Evolutionary conservation across 2,113 vertebrate genomes (phyloP), one percentile per base, ranked within the genome.

Genomic region (Neolamprologus brichardi): DNA sequence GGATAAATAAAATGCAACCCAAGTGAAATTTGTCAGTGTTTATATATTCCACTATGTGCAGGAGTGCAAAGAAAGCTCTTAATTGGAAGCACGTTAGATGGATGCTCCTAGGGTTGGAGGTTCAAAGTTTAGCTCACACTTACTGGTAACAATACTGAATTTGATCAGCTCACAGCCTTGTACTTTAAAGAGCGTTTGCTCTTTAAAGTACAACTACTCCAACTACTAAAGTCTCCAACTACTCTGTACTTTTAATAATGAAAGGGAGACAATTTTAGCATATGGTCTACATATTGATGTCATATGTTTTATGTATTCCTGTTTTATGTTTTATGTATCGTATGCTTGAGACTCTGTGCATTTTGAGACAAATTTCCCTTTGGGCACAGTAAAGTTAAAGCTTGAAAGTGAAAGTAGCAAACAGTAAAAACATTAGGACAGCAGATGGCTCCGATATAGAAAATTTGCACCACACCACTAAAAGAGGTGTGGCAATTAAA

Each of bases 1-100:
- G 89, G 85, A 92, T 92, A 84, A 91, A 94, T 92, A 93, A 93
- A 94, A 90, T 87, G 87, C 87, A 89, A 92, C 78, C 80, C 53
- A 84, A 89, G 90, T 84, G 60, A 84, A 93, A 93, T 93, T 81
- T 86, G 82, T 87, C 87, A 39, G 86, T 84, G 88, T 93, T 91
- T 91, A 86, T 89, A 62, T 81, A 88, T 87, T 87, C 60, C 28
- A 84, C 88, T 70, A 62, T 82, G 58, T 84, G 82, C 89, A 88
- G 82, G 83, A 60, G 17, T 92, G 90, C 90, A 89, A 64, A 86
- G 79, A 78, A 51, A 70, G 49, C 78, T 86, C 83, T 85, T 93
- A 93, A 94, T 94, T 92, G 81, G 90, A 90, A 77, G 83, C 72
- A 78, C 30, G 60, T 89, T 49, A 30, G 51, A 87, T 79, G 75